Conservation (phyloP, 35 echinoderm and acorn worm genomes). For the Patiria miniata region DNA sequence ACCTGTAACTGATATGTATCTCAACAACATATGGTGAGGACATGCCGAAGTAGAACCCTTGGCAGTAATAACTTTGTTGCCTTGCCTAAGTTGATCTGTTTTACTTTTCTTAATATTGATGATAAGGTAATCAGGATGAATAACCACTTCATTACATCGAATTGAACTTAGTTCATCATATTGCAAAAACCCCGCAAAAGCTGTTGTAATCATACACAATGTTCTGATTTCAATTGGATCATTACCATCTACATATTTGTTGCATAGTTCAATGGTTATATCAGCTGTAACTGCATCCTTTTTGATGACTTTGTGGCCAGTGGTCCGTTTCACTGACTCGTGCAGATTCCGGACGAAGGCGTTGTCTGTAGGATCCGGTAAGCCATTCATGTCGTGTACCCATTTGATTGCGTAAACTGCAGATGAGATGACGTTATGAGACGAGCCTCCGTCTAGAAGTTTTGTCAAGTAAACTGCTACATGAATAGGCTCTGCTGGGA, state of each 20-base stretch:
- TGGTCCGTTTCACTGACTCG: background rate
- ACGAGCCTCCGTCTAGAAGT: too few relatives aligned
- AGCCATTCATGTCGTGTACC: background rate
- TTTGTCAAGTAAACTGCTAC: background rate
- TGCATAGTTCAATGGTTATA: background rate
- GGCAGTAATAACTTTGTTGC: background rate
- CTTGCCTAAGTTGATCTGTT: background rate
- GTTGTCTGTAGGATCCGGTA: background rate
- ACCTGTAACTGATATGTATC: background rate
- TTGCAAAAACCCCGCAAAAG: background rate
- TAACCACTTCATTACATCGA: background rate
- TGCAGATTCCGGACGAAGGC: background rate
- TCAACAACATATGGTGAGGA: background rate
- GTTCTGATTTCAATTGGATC: background rate
- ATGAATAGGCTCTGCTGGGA: too few relatives aligned
- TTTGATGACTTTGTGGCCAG: background rate
- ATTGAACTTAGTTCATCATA: background rate
- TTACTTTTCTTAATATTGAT: background rate
- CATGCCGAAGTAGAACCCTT: background rate
- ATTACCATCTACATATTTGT: background rate
- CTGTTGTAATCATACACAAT: slow-evolving; percentile 12
- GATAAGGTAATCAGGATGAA: background rate
- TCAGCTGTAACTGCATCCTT: background rate
- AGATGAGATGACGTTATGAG: too few relatives aligned
- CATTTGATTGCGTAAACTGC: too few relatives aligned